Evolutionary conservation across 2,113 vertebrate species (phyloP), one percentile per base, ranked within the genome.

Genomic region (Ophiodon elongatus): DNA sequence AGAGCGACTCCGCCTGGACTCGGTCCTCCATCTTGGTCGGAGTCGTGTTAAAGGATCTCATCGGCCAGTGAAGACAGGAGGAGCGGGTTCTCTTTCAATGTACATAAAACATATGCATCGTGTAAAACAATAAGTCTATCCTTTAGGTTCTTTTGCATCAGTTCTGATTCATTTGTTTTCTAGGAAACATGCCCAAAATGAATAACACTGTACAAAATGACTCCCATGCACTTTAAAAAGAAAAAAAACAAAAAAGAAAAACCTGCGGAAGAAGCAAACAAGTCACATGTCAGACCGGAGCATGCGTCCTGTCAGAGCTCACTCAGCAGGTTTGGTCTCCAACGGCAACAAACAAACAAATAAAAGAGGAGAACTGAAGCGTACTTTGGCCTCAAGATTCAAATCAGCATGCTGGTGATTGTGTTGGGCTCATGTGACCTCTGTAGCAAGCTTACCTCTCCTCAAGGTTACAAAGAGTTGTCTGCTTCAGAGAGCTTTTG

Each of bases 391-490:
- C 76, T 59, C 67, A 35, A n/a, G 52, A 35, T 15, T 66, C 25
- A 65, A 56, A 68, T 52, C 66, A 50, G 89, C 92, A 92, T 88
- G 90, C 87, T 65, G 8, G 47, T 64, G 76, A 72, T 2, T 68
- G 70, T 63, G 72, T 67, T 65, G 47, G 76, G 70, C 79, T 84
- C 2, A 33, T 3, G n/a, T 33, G 68, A 88, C 57, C 78, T 80
- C 52, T 67, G 65, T 39, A 25, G 37, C 76, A 71, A 78, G 88
- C 94, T 94, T 94, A 94, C 94, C 94, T 94, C 88, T 66, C 56
- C 60, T 84, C 83, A 79, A 69, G 67, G 63, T 66, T 81, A 73
- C 45, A 80, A 87, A 88, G 76, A 86, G 89, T 62, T 69, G 88
- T 89, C 85, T 89, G 91, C 93, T 81, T 90, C 90, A 86, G 90